Conservation (phyloP, 2,113 vertebrate genomes). For the Tylochromis polylepis region DNA sequence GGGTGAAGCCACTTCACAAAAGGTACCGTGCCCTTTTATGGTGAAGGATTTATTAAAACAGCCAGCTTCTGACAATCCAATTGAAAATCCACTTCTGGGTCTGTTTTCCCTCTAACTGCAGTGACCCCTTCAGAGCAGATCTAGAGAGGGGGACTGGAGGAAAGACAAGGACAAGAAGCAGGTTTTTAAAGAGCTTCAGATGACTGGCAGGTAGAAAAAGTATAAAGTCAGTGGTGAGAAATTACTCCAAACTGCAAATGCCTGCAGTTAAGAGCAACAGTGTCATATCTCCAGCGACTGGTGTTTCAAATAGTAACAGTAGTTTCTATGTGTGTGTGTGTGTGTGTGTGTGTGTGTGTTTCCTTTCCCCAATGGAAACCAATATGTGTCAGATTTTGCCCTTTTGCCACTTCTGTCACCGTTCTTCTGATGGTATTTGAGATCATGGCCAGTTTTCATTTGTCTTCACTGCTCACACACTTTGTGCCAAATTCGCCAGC, state of each 20-base stretch:
- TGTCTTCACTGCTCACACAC: conserved; percentile 12
- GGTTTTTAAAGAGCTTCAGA: conserved; percentile 27
- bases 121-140: conserved; percentile 45
- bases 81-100: conserved; percentile 62
- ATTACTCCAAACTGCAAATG: conserved; percentile 28
- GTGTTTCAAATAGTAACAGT: conserved; percentile 32
- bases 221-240: conserved; percentile 10
- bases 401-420: conserved; percentile 53
- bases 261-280: conserved; percentile 36
- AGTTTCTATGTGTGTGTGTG: neutral
- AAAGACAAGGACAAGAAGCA: neutral
- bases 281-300: conserved; percentile 14
- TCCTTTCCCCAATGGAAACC: conserved; percentile 23
- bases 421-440: conserved; percentile 61
- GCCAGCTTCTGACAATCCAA: conserved; percentile 66
- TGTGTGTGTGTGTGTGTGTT: neutral
- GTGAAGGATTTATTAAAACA: conserved; percentile 68
- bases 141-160: neutral
- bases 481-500: conserved; percentile 54
- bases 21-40: conserved; percentile 65
- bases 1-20: conserved; percentile 63
- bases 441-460: conserved; percentile 48
- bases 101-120: conserved; percentile 63
- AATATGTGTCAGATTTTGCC: conserved; percentile 45
- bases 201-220: conserved; percentile 53